These are phyloP conservation scores for Monodelphis domestica DNA, from an alignment of 2,797 vertebrate genomes.

Conservation along the genomic window DNA sequence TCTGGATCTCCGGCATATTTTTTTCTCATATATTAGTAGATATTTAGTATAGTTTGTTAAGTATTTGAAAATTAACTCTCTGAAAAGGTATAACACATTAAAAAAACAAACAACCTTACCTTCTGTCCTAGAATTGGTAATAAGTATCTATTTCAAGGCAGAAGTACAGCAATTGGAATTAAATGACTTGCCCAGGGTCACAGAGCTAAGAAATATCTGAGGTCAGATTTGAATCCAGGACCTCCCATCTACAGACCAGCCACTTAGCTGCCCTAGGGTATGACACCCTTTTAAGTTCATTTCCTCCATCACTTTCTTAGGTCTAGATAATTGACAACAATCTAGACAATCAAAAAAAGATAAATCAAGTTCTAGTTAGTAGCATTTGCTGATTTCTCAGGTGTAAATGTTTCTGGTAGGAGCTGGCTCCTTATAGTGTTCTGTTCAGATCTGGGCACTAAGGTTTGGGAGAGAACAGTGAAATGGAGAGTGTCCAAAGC, in stretches of 20 bases:
- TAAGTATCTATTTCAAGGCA: too few species aligned
- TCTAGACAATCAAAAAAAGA: not conserved
- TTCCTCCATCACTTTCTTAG: not conserved
- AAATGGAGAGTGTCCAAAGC: rapidly evolving
- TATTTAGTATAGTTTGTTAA: not conserved
- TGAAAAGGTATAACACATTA: too few species aligned
- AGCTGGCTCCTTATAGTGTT: not conserved
- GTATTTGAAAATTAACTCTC: not conserved
- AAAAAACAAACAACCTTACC: too few species aligned
- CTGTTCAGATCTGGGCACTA: not conserved
- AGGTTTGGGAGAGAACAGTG: not conserved
- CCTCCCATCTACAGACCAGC: too few species aligned
- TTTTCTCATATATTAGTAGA: not conserved
- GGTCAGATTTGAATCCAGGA: too few species aligned
- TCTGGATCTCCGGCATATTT: not conserved
- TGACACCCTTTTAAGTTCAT: not conserved
- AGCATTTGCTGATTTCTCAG: not conserved
- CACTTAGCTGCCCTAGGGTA: too few species aligned
- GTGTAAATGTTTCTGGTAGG: not conserved
- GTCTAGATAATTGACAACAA: not conserved
- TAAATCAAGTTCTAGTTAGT: not conserved
- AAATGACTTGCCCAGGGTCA: too few species aligned
- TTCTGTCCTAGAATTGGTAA: too few species aligned
- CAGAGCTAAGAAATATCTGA: too few species aligned
- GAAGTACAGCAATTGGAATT: too few species aligned